A percentile compares a stretch with the other conserved stretches of the same genome.
Evolutionary conservation across 2,888 invertebrate species (phyloP).

Genomic region (Catocala nupta): DNA sequence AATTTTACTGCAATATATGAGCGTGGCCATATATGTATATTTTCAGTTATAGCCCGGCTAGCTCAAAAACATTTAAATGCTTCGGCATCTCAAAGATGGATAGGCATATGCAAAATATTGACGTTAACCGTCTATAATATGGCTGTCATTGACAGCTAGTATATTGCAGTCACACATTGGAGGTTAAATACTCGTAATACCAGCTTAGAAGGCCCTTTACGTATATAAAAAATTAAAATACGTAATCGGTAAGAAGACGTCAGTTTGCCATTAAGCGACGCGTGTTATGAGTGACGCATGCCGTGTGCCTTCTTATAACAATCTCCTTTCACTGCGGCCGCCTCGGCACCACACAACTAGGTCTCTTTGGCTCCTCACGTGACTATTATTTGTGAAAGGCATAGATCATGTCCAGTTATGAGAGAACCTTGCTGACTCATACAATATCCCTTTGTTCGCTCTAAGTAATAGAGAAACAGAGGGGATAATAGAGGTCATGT

Average conservation of each 20-base stretch:
- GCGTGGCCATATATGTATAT: no score
- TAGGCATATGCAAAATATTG: no score
- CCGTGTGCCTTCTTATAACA: slow-evolving; percentile 25
- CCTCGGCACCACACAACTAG: slow-evolving; percentile 12
- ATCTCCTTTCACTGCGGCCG: slow-evolving; percentile 43
- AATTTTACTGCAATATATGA: no score
- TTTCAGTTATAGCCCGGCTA: no score
- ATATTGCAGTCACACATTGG: no score
- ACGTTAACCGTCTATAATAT: no score
- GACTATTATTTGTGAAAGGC: slow-evolving; percentile 68
- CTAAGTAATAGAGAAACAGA: slow-evolving; percentile 15
- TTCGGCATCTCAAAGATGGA: no score
- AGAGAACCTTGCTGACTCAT: slow-evolving; percentile 51
- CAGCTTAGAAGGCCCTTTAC: no score
- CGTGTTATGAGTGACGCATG: slow-evolving; percentile 10
- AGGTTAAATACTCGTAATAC: no score
- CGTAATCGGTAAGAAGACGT: not conserved
- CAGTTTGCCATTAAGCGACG: slow-evolving; percentile 12
- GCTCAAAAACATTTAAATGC: no score
- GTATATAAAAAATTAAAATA: no score
- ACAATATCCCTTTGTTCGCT: slow-evolving; percentile 39
- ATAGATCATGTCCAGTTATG: slow-evolving; percentile 44
- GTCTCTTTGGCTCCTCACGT: slow-evolving; percentile 61
- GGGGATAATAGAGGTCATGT: slow-evolving; percentile 45
- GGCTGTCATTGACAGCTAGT: no score